These are phyloP conservation scores for Callorhinus ursinus DNA, from an alignment of 2,113 vertebrate species.

Conservation along the genomic window DNA sequence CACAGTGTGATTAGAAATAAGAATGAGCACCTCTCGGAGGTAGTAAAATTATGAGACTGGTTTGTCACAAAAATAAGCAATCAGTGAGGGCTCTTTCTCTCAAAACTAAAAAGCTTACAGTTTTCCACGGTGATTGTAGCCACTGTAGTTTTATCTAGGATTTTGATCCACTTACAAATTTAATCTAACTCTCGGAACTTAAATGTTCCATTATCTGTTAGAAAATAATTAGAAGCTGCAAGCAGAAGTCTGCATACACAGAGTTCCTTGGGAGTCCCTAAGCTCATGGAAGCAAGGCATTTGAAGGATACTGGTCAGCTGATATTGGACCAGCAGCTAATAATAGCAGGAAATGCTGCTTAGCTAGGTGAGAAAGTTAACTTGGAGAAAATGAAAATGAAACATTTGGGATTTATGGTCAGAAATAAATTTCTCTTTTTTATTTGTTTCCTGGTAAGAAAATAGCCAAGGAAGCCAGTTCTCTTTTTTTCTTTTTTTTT, in stretches of 20 bases:
- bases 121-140: constrained; percentile 62
- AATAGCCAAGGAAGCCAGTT: constrained; percentile 80
- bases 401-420: constrained; percentile 83
- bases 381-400: constrained; percentile 85
- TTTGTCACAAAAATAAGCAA: neutral
- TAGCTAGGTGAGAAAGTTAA: constrained; percentile 86
- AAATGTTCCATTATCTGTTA: constrained; percentile 85
- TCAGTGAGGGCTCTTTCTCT: constrained; percentile 47
- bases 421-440: constrained; percentile 84
- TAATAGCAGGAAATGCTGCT: constrained; percentile 85
- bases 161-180: constrained; percentile 83
- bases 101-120: neutral
- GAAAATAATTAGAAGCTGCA: constrained; percentile 87
- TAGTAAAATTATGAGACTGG: constrained; percentile 41
- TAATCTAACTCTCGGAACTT: constrained; percentile 83
- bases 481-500: constrained; percentile 63
- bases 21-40: neutral
- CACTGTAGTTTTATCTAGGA: constrained; percentile 67
- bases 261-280: constrained; percentile 83
- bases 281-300: constrained; percentile 84
- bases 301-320: constrained; percentile 85
- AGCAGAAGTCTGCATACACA: constrained; percentile 79
- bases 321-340: constrained; percentile 83
- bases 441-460: constrained; percentile 85
- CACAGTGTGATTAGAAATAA: constrained; percentile 10